A percentile compares a stretch with the other conserved stretches of the same genome.
Conservation (phyloP, 2,888 invertebrate genomes). For the Achlya flavicornis region DNA sequence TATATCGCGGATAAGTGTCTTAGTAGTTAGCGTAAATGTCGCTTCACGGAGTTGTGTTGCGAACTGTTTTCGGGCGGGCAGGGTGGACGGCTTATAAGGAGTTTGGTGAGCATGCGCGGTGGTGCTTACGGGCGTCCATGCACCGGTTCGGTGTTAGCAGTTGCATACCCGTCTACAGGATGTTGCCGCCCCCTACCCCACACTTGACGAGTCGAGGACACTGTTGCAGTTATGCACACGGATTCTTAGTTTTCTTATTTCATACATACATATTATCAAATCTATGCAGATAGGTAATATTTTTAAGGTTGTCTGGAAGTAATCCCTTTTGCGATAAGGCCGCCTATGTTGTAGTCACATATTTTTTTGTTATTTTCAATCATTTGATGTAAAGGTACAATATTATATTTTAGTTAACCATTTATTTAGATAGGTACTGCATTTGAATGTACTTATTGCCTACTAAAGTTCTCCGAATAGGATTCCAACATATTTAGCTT, state of each 20-base stretch:
- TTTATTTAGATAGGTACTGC: too few species aligned
- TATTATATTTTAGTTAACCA: too few species aligned
- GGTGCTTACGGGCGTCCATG: constrained; percentile 37
- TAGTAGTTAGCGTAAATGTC: constrained; percentile 32
- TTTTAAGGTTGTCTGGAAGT: too few species aligned
- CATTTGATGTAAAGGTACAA: too few species aligned
- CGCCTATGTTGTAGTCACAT: too few species aligned
- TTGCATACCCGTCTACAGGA: constrained; percentile 38
- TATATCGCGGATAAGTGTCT: constrained; percentile 38
- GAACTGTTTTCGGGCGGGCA: constrained; percentile 58
- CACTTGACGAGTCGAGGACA: constrained; percentile 16
- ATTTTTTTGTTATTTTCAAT: too few species aligned
- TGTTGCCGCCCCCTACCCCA: constrained; percentile 18
- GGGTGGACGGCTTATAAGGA: constrained; percentile 56
- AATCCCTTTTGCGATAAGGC: too few species aligned
- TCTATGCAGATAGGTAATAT: too few species aligned
- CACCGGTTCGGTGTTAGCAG: constrained; percentile 52
- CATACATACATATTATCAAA: too few species aligned
- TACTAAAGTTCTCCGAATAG: too few species aligned
- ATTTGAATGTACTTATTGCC: too few species aligned
- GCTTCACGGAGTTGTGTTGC: constrained; percentile 52
- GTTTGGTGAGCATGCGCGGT: constrained; percentile 63
- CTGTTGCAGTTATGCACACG: background rate
- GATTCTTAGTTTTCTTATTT: too few species aligned
- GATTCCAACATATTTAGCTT: background rate